These are phyloP conservation scores for Pangasianodon gigas DNA, from an alignment of 2,113 vertebrate genomes.

Conservation along the genomic window DNA sequence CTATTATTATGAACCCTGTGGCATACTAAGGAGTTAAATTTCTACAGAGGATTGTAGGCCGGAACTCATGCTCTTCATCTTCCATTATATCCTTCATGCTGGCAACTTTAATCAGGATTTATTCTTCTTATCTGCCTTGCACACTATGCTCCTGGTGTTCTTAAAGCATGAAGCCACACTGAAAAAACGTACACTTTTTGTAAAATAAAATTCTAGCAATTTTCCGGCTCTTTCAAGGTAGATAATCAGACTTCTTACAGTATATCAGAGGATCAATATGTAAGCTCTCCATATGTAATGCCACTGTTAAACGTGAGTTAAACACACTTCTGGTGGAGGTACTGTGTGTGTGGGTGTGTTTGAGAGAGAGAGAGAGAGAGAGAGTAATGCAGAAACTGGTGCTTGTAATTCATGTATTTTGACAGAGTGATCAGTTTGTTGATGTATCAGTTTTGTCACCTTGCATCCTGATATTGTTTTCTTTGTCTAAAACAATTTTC, in stretches of 20 bases:
- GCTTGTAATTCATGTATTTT: not conserved
- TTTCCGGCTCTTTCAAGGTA: not conserved
- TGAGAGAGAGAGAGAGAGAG: not conserved
- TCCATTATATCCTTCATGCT: not conserved
- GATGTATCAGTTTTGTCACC: not conserved
- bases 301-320: not conserved
- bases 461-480: not conserved
- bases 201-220: not conserved
- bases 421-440: not conserved
- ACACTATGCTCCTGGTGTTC: not conserved
- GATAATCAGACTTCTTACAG: not conserved
- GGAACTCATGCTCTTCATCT: not conserved
- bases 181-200: not conserved
- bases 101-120: constrained; percentile 16
- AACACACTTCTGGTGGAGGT: not conserved
- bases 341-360: not conserved
- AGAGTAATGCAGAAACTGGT: not conserved
- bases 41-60: not conserved
- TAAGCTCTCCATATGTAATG: not conserved
- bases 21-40: not conserved
- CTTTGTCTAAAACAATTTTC: not conserved
- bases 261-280: not conserved
- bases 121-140: constrained; percentile 23
- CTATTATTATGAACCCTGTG: not conserved
- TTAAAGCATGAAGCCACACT: not conserved